Evolutionary conservation across 2,113 vertebrate species (phyloP).

Genomic region (Nicator chloris): DNA sequence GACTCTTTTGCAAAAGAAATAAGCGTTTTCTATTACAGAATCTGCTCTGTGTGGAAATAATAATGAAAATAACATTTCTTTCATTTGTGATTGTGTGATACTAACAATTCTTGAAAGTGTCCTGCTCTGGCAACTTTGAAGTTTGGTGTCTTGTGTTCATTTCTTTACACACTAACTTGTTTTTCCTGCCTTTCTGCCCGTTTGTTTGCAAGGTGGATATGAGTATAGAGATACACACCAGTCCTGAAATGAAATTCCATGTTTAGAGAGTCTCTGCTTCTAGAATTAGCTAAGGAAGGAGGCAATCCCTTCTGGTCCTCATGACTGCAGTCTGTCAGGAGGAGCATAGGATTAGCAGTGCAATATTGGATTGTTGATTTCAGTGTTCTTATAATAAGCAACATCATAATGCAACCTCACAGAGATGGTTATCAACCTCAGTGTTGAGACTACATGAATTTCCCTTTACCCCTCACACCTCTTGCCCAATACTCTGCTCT

Average conservation of each 20-base stretch:
- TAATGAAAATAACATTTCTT: not conserved
- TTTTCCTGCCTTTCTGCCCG: not conserved
- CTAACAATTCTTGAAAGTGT: not conserved
- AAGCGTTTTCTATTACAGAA: not conserved
- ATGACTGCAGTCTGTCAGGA: not conserved
- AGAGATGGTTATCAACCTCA: not conserved
- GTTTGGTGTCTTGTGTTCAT: not conserved
- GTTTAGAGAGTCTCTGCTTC: not conserved
- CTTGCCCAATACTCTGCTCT: not conserved
- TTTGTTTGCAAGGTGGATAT: not conserved
- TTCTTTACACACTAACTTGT: not conserved
- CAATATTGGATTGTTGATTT: not conserved
- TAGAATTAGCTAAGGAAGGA: not conserved
- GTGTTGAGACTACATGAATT: not conserved
- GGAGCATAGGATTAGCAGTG: not conserved
- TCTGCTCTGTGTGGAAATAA: not conserved
- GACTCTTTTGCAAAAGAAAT: not conserved
- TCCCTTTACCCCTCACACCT: not conserved
- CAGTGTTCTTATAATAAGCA: not conserved
- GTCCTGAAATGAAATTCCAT: not conserved
- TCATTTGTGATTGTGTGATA: not conserved
- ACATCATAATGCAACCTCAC: not conserved
- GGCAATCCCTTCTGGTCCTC: not conserved
- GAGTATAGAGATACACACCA: not conserved
- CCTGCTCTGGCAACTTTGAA: not conserved